phyloP scores from a whole-genome alignment of 2,888 invertebrate genomes.

The Drosophila merina region DNA sequence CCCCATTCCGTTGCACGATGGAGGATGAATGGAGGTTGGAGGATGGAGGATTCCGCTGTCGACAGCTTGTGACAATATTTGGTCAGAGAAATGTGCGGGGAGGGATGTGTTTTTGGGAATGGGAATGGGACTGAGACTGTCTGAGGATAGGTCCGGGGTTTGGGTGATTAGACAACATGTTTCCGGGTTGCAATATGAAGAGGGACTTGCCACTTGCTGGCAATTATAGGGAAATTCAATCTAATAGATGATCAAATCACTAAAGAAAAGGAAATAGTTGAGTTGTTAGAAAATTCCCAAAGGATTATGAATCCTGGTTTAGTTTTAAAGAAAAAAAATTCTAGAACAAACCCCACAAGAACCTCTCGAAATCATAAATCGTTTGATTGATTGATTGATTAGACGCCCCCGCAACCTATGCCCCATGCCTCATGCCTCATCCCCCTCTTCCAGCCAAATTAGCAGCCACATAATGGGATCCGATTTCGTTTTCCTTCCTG shows the following conservation, averaged over 20 bases:
- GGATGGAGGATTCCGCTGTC: conserved; percentile 14
- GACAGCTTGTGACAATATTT: conserved; percentile 67
- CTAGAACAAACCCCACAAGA: neutral
- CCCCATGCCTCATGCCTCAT: neutral
- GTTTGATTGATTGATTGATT: neutral
- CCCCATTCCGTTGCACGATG: conserved; percentile 27
- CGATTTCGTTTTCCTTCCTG: neutral
- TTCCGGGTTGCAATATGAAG: neutral
- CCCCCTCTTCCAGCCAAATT: conserved; percentile 2
- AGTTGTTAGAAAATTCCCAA: no score
- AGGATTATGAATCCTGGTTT: no score
- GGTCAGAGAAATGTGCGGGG: conserved; percentile 33
- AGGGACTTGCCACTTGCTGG: neutral
- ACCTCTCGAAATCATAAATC: neutral
- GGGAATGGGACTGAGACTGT: neutral
- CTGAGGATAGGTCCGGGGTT: neutral
- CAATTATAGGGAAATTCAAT: neutral
- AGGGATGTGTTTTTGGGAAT: neutral
- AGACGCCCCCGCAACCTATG: neutral
- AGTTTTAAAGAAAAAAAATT: neutral
- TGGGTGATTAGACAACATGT: conserved; percentile 4
- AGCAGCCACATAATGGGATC: conserved; percentile 1
- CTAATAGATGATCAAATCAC: neutral
- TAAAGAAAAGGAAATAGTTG: no score
- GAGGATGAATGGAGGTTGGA: no score